Percentiles rank a stretch among this genome's conserved stretches.
Evolutionary conservation across 2,888 invertebrate genomes (phyloP).

Genomic region (Drosophila pseudotalamancana): DNA sequence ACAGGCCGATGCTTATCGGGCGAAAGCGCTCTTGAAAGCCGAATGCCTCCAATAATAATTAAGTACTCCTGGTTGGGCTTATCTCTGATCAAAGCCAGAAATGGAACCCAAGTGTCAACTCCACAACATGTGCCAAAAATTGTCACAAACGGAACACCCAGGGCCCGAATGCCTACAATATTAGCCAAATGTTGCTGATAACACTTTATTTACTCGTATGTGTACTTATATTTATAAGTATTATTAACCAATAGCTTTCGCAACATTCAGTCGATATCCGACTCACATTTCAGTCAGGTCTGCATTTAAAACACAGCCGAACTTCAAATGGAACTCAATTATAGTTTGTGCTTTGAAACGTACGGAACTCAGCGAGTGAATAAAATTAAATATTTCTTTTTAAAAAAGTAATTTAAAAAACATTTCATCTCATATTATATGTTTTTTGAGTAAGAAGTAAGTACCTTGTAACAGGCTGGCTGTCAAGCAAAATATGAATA

Average conservation of each 20-base stretch:
- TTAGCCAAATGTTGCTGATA: conserved; percentile 20
- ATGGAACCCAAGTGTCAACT: conserved; percentile 1
- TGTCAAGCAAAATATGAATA: no score
- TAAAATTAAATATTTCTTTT: background rate
- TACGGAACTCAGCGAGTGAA: conserved; percentile 2
- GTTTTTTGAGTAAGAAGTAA: conserved; percentile 32
- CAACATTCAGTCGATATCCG: background rate
- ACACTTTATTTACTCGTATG: background rate
- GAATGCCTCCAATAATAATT: conserved; percentile 72
- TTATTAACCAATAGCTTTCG: conserved; percentile 31
- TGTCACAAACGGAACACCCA: background rate
- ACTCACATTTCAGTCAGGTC: conserved; percentile 1
- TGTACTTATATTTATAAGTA: conserved; percentile 8
- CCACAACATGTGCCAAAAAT: conserved; percentile 24
- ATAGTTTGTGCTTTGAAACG: background rate
- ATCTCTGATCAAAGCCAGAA: conserved; percentile 52
- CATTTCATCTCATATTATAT: conserved; percentile 6
- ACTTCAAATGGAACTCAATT: background rate
- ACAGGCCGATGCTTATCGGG: conserved; percentile 47
- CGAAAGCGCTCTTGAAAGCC: conserved; percentile 33
- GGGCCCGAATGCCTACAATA: background rate
- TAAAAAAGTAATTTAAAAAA: background rate
- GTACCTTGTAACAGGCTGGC: no score
- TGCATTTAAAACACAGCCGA: conserved; percentile 11
- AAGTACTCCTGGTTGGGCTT: conserved; percentile 46